Conservation (phyloP, 2,113 vertebrate species). For the Eulemur rufifrons region DNA sequence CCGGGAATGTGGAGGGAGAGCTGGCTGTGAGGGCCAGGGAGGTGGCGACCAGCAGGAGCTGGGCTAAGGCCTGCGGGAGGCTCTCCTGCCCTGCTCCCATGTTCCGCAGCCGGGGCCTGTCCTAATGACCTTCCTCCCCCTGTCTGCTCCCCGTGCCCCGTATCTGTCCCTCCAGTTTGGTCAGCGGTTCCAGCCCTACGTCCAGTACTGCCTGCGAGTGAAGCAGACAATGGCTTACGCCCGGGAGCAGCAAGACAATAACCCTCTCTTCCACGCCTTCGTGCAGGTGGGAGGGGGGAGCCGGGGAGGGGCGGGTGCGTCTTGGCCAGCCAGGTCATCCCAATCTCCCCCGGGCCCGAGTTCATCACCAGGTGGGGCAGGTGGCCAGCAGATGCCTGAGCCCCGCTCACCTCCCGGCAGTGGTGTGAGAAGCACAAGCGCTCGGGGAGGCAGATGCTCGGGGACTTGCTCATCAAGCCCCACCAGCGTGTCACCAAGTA, state of each 20-base stretch:
- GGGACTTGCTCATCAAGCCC: constrained; percentile 91
- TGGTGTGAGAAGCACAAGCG: constrained; percentile 91
- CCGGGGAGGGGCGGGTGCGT: fast-evolving
- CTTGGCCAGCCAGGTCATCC: not conserved
- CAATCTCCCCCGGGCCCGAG: not conserved
- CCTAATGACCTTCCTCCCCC: not conserved
- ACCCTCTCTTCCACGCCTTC: constrained; percentile 84
- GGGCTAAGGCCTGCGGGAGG: not conserved
- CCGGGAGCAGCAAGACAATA: constrained; percentile 83
- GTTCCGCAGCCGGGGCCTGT: not conserved
- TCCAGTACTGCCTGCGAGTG: constrained; percentile 86
- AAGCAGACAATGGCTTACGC: constrained; percentile 86
- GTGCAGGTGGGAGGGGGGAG: constrained; percentile 78
- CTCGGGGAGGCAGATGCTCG: constrained; percentile 88
- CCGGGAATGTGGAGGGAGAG: not conserved
- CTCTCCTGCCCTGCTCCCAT: not conserved
- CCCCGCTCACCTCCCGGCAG: constrained; percentile 69
- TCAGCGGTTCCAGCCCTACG: constrained; percentile 85
- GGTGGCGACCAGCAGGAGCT: not conserved
- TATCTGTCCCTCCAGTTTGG: constrained; percentile 81
- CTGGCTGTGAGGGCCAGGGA: not conserved
- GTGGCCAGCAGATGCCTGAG: not conserved
- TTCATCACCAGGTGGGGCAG: not conserved
- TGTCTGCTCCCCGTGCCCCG: not conserved
- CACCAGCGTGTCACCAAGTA: constrained; percentile 94